Conservation (phyloP, 2,113 vertebrate species). For the Albula goreensis region DNA sequence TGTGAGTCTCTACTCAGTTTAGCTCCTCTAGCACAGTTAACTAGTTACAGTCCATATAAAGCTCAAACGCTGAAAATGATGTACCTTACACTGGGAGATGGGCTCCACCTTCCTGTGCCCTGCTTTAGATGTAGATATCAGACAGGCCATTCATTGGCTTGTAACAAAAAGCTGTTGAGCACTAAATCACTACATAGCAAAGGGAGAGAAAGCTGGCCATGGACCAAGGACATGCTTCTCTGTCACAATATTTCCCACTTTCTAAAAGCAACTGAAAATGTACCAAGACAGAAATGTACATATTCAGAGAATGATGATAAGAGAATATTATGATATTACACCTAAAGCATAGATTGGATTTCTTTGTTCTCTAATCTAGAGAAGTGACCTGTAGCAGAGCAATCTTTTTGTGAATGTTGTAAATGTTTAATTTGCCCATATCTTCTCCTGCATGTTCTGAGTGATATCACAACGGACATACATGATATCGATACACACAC, state of each 20-base stretch:
- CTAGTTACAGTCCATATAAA: not conserved
- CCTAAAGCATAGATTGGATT: not conserved
- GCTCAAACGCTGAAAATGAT: not conserved
- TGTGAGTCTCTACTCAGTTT: too few relatives aligned
- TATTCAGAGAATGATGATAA: not conserved
- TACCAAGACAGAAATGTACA: not conserved
- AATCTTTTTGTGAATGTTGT: not conserved
- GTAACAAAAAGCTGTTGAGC: conserved; percentile 44
- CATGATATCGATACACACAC: not conserved
- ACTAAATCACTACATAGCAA: conserved; percentile 30
- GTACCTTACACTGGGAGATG: not conserved
- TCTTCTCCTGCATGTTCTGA: not conserved
- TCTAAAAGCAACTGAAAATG: not conserved
- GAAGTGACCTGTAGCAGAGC: not conserved
- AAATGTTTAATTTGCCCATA: not conserved
- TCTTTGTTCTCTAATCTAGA: not conserved
- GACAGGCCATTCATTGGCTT: conserved; percentile 39
- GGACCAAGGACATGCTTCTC: conserved; percentile 21
- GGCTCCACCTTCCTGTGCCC: not conserved
- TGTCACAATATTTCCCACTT: not conserved
- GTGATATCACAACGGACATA: not conserved
- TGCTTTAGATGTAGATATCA: not conserved
- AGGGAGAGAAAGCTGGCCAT: conserved; percentile 6
- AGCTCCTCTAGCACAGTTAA: too few relatives aligned
- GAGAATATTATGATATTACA: not conserved